These are phyloP conservation scores for Holocentrus rufus DNA, from an alignment of 2,797 vertebrate genomes.

Conservation along the genomic window DNA sequence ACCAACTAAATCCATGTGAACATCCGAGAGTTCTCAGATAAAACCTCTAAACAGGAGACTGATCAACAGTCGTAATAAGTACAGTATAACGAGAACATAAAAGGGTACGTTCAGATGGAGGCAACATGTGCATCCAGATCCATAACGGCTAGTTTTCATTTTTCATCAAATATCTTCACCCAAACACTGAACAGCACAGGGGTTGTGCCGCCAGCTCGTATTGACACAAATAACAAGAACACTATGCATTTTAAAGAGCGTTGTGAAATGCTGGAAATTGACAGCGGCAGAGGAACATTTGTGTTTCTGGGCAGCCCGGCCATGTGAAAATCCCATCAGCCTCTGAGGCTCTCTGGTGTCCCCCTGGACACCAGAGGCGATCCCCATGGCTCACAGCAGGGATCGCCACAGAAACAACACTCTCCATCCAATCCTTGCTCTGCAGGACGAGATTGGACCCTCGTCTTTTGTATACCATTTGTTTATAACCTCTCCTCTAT, in stretches of 20 bases:
- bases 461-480: constrained; percentile 74
- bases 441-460: constrained; percentile 57
- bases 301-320: constrained; percentile 9
- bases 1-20: constrained; percentile 31
- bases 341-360: constrained; percentile 46
- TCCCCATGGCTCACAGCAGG: constrained; percentile 69
- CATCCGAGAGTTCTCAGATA: constrained; percentile 41
- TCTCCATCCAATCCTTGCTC: constrained; percentile 60
- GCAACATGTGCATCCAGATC: constrained; percentile 42
- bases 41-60: constrained; percentile 54
- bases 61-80: constrained; percentile 52
- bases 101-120: constrained; percentile 59
- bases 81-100: constrained; percentile 51
- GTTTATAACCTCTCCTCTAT: constrained; percentile 69
- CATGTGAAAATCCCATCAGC: constrained; percentile 62
- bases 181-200: constrained; percentile 4
- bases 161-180: constrained; percentile 41
- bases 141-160: constrained; percentile 31
- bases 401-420: constrained; percentile 66
- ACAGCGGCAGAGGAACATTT: constrained; percentile 9
- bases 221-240: constrained; percentile 56
- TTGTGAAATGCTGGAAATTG: not conserved
- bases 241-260: constrained; percentile 20
- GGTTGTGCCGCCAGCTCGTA: constrained; percentile 36
- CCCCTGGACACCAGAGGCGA: too few species aligned